Percentiles rank a stretch among this genome's conserved stretches.
These are phyloP conservation scores for Belgica antarctica DNA, from an alignment of 2,888 invertebrate genomes.

Conservation along the genomic window DNA sequence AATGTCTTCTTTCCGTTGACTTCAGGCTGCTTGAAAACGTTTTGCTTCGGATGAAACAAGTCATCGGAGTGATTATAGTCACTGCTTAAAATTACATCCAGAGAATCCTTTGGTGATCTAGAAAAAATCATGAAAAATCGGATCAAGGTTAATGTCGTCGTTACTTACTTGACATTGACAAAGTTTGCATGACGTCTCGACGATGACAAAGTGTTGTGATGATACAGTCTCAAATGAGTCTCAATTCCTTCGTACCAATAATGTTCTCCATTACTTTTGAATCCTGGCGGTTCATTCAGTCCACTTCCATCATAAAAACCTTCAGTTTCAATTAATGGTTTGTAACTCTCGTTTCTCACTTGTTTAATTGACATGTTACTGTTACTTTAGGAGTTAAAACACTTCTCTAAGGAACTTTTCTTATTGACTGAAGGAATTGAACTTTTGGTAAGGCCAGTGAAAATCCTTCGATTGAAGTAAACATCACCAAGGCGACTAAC, in stretches of 20 bases:
- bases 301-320: conserved; percentile 55
- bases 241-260: conserved; percentile 52
- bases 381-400: neutral
- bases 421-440: neutral
- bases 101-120: conserved; percentile 61
- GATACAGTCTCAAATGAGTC: conserved; percentile 56
- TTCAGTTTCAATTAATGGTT: conserved; percentile 56
- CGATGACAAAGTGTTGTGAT: conserved; percentile 59
- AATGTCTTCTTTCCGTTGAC: conserved; percentile 64
- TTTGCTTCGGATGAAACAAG: conserved; percentile 59
- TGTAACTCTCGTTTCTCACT: conserved; percentile 50
- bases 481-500: neutral
- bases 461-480: neutral
- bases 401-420: neutral
- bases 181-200: conserved; percentile 56
- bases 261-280: conserved; percentile 45
- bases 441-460: neutral
- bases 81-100: conserved; percentile 67
- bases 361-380: conserved; percentile 37
- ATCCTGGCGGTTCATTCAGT: conserved; percentile 48
- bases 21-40: conserved; percentile 64
- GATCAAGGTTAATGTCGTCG: neutral
- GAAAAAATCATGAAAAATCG: neutral
- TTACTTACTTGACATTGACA: conserved; percentile 44
- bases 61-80: conserved; percentile 62